phyloP scores from a whole-genome alignment of 2,888 invertebrate genomes.

The Tenthredo mesomela region DNA sequence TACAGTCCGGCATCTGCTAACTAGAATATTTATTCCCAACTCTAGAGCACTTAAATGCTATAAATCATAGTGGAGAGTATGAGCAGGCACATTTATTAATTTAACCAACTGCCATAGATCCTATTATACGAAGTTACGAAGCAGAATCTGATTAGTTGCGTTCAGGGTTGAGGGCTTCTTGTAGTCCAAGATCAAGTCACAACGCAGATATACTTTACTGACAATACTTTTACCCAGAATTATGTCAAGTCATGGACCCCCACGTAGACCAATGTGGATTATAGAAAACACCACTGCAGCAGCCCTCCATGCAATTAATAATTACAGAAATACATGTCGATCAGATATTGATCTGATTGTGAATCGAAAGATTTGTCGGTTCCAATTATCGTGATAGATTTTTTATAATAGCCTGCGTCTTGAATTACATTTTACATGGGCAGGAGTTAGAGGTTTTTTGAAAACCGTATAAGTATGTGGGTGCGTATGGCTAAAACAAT shows the following conservation, averaged over 20 bases:
- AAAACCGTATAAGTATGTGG: too few relatives aligned
- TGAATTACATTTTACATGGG: neutral
- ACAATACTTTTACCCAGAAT: slow-evolving; percentile 56
- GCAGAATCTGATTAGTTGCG: slow-evolving; percentile 61
- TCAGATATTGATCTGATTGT: neutral
- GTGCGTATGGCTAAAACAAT: too few relatives aligned
- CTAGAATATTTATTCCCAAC: slow-evolving; percentile 46
- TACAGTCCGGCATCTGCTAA: neutral
- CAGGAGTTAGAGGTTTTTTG: too few relatives aligned
- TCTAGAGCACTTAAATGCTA: slow-evolving; percentile 18
- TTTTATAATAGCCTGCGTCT: neutral
- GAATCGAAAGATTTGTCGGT: neutral
- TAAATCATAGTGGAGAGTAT: slow-evolving; percentile 52
- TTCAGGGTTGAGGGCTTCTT: slow-evolving; percentile 21
- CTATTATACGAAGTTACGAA: slow-evolving; percentile 61
- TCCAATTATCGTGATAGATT: neutral
- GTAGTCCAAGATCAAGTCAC: slow-evolving; percentile 44
- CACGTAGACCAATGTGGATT: slow-evolving; percentile 51
- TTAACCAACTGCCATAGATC: slow-evolving; percentile 57
- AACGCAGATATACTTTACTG: slow-evolving; percentile 40
- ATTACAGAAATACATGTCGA: slow-evolving; percentile 43
- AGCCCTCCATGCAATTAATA: slow-evolving; percentile 55
- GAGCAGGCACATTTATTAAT: slow-evolving; percentile 61
- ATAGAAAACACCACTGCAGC: slow-evolving; percentile 55
- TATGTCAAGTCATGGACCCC: slow-evolving; percentile 59